Conservation (phyloP, 2,797 vertebrate genomes). For the Ficedula albicollis region DNA sequence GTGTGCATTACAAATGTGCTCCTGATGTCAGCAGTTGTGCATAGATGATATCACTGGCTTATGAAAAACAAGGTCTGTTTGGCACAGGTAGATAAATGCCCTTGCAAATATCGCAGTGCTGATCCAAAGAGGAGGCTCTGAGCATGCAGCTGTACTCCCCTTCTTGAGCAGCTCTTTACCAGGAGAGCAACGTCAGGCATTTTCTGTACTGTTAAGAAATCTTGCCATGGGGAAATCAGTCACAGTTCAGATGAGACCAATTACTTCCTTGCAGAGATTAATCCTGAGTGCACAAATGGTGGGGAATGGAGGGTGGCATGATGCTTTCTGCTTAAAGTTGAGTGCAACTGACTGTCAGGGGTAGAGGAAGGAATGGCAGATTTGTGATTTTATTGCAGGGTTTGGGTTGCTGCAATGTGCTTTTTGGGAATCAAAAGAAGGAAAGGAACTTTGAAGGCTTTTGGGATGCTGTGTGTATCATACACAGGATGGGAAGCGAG, state of each 20-base stretch:
- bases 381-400: not conserved
- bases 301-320: not conserved
- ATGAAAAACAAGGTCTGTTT: not conserved
- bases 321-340: not conserved
- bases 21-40: not conserved
- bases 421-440: not conserved
- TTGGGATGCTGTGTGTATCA: not conserved
- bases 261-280: slow-evolving; percentile 24
- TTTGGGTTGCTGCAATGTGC: not conserved
- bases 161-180: not conserved
- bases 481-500: not conserved
- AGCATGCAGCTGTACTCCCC: not conserved
- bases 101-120: not conserved
- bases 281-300: not conserved
- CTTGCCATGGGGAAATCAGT: slow-evolving; percentile 24
- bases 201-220: slow-evolving; percentile 15
- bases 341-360: not conserved
- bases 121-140: not conserved
- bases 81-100: not conserved
- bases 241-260: slow-evolving; percentile 34
- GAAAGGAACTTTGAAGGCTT: not conserved
- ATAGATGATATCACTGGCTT: not conserved
- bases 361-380: not conserved
- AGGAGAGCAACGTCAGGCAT: not conserved
- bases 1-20: not conserved